Base-by-base conservation (phyloP, 2,888 invertebrate species). In the Dryadula phaetusa region DNA sequence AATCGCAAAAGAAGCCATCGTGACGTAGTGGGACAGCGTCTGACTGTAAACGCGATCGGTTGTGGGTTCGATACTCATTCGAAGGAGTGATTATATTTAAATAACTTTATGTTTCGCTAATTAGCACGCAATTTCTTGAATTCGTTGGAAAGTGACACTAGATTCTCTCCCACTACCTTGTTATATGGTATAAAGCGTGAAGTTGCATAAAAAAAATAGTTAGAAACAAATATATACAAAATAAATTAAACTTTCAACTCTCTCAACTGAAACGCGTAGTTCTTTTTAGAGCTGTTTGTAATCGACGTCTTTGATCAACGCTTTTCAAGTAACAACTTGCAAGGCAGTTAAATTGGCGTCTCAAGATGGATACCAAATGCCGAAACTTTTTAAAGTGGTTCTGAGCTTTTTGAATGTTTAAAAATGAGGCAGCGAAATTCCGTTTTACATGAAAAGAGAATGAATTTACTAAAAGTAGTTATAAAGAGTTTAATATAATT, bases 331-430 rank as follows among this genome's bases (percentile, higher is more conserved):
- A 14, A 54, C 53, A 53, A 53, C 32, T 53, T 53, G 28, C 53
- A 53, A 53, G 34, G 18, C 32, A 53, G 53, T 53, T 54, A 54
- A 54, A 54, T 54, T 54, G 54, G 34, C 54, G 54, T 54, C 3
- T 54, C 14, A 37, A 54, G 54, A 54, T 54, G 32, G 54, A 54
- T 54, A 37, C 37, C 34, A 7, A 49, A 25, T 25, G 20, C 7
- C 20, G 14, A 37, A 54, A 54, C 54, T 54, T 54, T 37, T 20
- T 1, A 20, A 54, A 54, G 54, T 20, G 54, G 37, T 54, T 37
- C 20, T 10, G 34, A 1, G 20, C 37, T 54, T 54, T 53, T 37
- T 54, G 37, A 54, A 54, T 54, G 37, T 14, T 54, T 20, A 54
- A 54, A 54, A 34, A 34, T 37, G 54, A 49, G 25, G n/a, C 25